Conservation (phyloP, 2,113 vertebrate genomes). For the Muntiacus muntjak region DNA sequence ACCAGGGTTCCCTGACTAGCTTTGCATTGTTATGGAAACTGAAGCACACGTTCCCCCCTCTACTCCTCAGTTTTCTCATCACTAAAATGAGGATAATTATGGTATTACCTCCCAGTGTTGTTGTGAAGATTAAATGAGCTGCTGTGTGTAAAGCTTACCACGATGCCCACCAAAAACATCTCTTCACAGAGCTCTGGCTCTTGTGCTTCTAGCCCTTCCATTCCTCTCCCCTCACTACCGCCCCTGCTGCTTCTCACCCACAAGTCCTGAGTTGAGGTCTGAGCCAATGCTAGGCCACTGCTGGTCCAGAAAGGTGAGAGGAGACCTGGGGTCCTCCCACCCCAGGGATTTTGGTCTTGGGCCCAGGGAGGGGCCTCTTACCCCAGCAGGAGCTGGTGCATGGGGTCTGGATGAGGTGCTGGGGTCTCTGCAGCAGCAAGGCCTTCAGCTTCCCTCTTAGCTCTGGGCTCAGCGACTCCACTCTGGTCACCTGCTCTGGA, state of each 20-base stretch:
- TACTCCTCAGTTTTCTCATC: constrained; percentile 7
- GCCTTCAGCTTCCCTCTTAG: constrained; percentile 72
- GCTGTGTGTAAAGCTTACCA: background rate
- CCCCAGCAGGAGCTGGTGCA: constrained; percentile 64
- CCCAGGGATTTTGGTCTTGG: background rate
- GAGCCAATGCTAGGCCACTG: background rate
- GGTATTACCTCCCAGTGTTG: background rate
- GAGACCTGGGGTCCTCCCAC: background rate
- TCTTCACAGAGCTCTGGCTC: background rate
- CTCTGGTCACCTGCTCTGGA: constrained; percentile 69
- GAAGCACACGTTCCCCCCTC: background rate
- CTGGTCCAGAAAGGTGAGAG: background rate
- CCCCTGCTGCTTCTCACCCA: background rate
- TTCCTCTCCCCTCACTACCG: background rate
- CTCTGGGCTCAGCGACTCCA: constrained; percentile 67
- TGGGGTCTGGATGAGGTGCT: constrained; percentile 72
- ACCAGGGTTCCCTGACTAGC: background rate
- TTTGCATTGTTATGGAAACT: background rate
- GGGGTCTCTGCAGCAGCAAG: constrained; percentile 78
- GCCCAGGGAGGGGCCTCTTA: constrained; percentile 49
- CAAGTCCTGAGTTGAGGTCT: background rate
- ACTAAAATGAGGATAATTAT: background rate
- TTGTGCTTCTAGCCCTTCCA: background rate
- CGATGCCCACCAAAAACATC: background rate
- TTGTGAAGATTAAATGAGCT: background rate